A percentile compares a stretch with the other conserved stretches of the same genome.
phyloP scores from a whole-genome alignment of 2,113 vertebrate species.

The Mobula hypostoma region DNA sequence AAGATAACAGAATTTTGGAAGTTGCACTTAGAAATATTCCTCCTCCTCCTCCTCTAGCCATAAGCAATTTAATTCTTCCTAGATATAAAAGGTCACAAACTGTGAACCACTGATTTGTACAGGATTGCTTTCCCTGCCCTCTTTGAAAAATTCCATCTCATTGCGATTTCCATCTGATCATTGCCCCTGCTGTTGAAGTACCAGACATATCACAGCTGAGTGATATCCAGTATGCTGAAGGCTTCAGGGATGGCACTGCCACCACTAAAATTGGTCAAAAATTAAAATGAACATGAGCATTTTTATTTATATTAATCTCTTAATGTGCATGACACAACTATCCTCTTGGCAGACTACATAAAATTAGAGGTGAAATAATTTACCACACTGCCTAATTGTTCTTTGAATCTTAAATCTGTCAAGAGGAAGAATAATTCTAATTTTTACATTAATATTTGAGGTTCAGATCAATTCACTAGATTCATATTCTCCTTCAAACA shows the following conservation, averaged over 20 bases:
- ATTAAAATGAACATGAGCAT: background rate
- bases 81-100: background rate
- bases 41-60: background rate
- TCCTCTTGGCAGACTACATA: background rate
- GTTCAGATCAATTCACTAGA: background rate
- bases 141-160: background rate
- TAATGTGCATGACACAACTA: background rate
- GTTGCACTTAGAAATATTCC: too few species aligned
- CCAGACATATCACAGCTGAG: too few species aligned
- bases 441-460: background rate
- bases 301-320: background rate
- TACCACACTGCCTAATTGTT: background rate
- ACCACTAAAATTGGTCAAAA: background rate
- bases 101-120: background rate
- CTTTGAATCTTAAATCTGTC: background rate
- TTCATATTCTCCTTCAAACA: background rate
- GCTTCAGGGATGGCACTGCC: too few species aligned
- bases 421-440: background rate
- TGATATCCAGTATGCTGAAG: too few species aligned
- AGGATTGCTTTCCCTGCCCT: background rate
- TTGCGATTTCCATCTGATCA: background rate
- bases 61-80: background rate
- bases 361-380: background rate
- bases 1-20: too few species aligned
- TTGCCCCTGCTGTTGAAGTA: background rate